A percentile compares a stretch with the other conserved stretches of the same genome.
These are phyloP conservation scores for Drosophila algonquin DNA, from an alignment of 2,888 invertebrate species.

Conservation along the genomic window DNA sequence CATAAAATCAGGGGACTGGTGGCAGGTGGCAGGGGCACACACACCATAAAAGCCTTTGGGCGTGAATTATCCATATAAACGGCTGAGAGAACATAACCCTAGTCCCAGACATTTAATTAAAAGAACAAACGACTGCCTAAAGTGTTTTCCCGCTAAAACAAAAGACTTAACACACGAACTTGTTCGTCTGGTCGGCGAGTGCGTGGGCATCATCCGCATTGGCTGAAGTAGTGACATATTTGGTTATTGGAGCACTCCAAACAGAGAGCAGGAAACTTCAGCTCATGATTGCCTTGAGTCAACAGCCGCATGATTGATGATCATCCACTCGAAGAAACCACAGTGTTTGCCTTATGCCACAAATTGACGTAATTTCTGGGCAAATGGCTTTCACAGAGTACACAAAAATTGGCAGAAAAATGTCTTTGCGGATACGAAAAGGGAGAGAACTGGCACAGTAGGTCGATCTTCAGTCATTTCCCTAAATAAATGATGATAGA, in stretches of 20 bases:
- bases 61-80: conserved; percentile 43
- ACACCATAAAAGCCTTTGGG: conserved; percentile 26
- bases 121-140: conserved; percentile 31
- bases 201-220: conserved; percentile 37
- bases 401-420: conserved; percentile 29
- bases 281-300: conserved; percentile 49
- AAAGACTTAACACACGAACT: conserved; percentile 62
- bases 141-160: conserved; percentile 33
- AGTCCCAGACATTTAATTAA: conserved; percentile 41
- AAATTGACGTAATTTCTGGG: conserved; percentile 65
- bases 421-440: conserved; percentile 31
- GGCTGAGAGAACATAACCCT: conserved; percentile 4
- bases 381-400: conserved; percentile 46
- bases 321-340: conserved; percentile 47
- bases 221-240: conserved; percentile 51
- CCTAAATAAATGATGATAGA: conserved; percentile 14
- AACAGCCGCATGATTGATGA: conserved; percentile 49
- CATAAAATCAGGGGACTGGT: background rate
- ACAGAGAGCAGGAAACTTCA: conserved; percentile 57
- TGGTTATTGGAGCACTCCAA: conserved; percentile 64
- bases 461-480: conserved; percentile 56
- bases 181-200: conserved; percentile 4
- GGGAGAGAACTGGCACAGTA: conserved; percentile 41
- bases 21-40: background rate
- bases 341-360: conserved; percentile 14